Evolutionary conservation across 2,888 invertebrate genomes (phyloP).

Genomic region (Meiosimyza decipiens): DNA sequence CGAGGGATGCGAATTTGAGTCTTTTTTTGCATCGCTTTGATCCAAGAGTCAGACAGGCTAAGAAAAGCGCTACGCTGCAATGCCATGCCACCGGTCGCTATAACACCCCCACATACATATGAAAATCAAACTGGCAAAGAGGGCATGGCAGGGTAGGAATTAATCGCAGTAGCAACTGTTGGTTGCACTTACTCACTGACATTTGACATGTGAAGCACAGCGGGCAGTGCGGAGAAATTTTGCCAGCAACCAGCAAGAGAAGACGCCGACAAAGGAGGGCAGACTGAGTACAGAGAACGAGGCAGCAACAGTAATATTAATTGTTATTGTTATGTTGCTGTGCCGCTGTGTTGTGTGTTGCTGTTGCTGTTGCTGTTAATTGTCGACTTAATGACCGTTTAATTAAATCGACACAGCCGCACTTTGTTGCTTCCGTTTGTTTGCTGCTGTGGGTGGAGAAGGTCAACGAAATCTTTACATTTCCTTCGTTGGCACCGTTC

Average conservation of each 20-base stretch:
- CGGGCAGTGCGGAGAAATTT: slow-evolving; percentile 39
- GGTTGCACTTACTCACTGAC: slow-evolving; percentile 21
- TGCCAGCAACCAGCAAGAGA: slow-evolving; percentile 15
- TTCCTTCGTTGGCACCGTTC: too few species aligned
- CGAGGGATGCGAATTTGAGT: neutral
- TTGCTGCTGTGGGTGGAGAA: neutral
- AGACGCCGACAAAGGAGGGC: too few species aligned
- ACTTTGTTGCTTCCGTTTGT: slow-evolving; percentile 5
- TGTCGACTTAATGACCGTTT: slow-evolving; percentile 64
- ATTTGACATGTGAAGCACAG: slow-evolving; percentile 25
- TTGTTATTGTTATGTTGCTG: slow-evolving; percentile 32
- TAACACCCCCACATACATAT: neutral
- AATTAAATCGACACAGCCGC: slow-evolving; percentile 62
- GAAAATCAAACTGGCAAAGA: too few species aligned
- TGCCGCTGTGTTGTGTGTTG: slow-evolving; percentile 43
- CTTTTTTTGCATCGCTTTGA: neutral
- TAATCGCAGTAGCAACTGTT: slow-evolving; percentile 14
- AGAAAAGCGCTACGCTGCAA: neutral
- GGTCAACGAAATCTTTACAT: too few species aligned
- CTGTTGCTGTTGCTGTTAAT: slow-evolving; percentile 59
- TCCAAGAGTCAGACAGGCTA: neutral
- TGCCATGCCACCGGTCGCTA: slow-evolving; percentile 10
- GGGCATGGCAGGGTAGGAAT: neutral
- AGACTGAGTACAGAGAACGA: too few species aligned
- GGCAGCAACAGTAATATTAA: neutral